Evolutionary conservation across 2,888 invertebrate species (phyloP), one percentile per base, ranked within the genome.

Genomic region (Drosophila birchii): DNA sequence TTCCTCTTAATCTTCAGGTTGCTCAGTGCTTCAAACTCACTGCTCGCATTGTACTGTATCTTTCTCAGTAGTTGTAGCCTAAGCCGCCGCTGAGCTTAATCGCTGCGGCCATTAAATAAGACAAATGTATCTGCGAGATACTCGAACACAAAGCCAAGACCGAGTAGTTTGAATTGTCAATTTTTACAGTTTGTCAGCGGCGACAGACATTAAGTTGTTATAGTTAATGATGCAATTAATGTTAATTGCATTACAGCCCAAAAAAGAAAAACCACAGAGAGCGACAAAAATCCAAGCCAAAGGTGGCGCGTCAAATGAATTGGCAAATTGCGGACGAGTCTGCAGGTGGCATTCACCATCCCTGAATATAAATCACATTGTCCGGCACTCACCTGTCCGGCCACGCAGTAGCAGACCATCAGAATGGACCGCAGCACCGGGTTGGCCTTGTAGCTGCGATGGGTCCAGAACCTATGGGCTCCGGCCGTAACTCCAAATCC

Each of bases 401-500:
- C 94, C 0, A 94, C 90, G 5, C 95, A 94, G 90, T 94, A 96
- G 79, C 94, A 94, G 16, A 94, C 75, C 73, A 95, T 92, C 16
- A 95, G 91, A 55, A 95, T 93, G 43, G 94, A 92, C 74, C 94
- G 93, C 6, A 95, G 89, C 0, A 95, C 94, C 72, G 93, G 75
- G 78, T 93, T 95, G 1, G 95, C 95, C 92, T 95, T 95, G 88
- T 94, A 96, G 0, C 95, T 93, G 77, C 94, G 94, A 90, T 96
- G 96, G 54, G 94, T 94, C 95, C 95, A 96, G 62, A 94, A 93
- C 43, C 96, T 93, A 89, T 96, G 96, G 0, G 93, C 95, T 12
- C 96, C 96, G 0, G 93, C 96, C 0, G 96, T 96, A 14, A 96
- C 94, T 11, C 96, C 95, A 76, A 96, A 94, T 14, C 94, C 96